Evolutionary conservation across 2,888 invertebrate species (phyloP), one percentile per base, ranked within the genome.

Genomic region (Epistrophe grossulariae): DNA sequence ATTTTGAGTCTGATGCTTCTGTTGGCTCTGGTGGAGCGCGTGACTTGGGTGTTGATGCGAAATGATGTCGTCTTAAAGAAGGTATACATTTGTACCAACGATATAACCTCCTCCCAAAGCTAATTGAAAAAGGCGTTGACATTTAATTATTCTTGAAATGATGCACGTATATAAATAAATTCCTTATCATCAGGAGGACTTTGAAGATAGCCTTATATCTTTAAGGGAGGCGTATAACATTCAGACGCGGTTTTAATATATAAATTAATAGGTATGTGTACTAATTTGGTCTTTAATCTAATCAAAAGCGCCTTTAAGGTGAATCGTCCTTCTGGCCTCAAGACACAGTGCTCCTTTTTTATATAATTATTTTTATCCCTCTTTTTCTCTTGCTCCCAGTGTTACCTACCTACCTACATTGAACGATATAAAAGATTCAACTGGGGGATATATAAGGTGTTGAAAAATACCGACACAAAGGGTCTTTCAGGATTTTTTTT

Each of bases 41-140:
- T 85, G 81, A 85, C 81, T 77, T 78, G 84, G 72, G 77, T 81
- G 81, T 73, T 81, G 84, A 84, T 84, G 71, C 50, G 66, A 45
- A 77, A 84, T 52, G 38, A 28, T 38, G 52, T 31, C 31, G 52
- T 31, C 31, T n/a, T 45, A 31, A 43, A 40, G 28, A 43, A 17
- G 38, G 15, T 62, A n/a, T n/a, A 71, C 50, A 78, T 73, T 83
- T 78, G 50, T 66, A 48, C 40, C 10, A 55, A 52, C 52, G 7
- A 28, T 28, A 55, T n/a, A n/a, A n/a, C n/a, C n/a, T 28, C 55
- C 55, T 5, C 70, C 66, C 48, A n/a, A 79, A 66, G 79, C 64
- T 84, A 84, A 84, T 84, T 84, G 79, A 76, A 71, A 71, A 76
- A 45, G 64, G 76, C 76, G 76, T 71, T 76, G 76, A 79, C 74